Evolutionary conservation across 2,113 vertebrate genomes (phyloP), one percentile per base, ranked within the genome.

Genomic region (Pelodiscus sinensis): DNA sequence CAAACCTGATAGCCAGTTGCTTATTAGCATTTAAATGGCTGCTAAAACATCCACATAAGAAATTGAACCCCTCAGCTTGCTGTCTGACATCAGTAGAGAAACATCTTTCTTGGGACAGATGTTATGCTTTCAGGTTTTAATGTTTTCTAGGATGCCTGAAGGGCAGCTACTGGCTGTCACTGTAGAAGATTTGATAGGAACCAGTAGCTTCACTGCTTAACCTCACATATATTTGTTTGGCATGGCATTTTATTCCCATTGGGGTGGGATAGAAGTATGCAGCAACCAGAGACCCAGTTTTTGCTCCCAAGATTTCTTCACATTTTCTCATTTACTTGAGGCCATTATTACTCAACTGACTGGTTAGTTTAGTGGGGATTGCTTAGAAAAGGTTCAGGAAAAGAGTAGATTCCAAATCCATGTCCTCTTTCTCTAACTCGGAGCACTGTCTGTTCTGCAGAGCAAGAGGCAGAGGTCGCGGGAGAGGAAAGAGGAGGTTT

Each of bases 401-500:
- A 10, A 56, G 29, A 10, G 25, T 58, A 55, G 62, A 56, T 77
- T 79, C 21, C 54, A 65, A 51, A 65, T 50, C 7, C 13, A 12
- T 60, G 6, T 16, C 2, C 21, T 25, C 56, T 87, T 1, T 92
- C 35, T 90, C 24, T 97, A 95, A 97, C 54, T 2, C 38, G 57
- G 73, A 85, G 27, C 54, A 3, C 54, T 96, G 1, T 98, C 52
- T 96, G 14, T 86, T 97, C 89, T 97, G 50, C 94, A 99, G 99
- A 97, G 97, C 99, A 68, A 99, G 98, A 97, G 98, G 99, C 75
- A 98, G 99, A 89, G 98, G 99, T 38, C 98, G 99, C 83, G 99
- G 99, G 50, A 96, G 99, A 97, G 99, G 99, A 65, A 98, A 99
- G 94, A 99, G 98, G 96, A 97, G 99, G 85, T 99, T 99, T 90